Base-by-base conservation (phyloP, 2,888 invertebrate genomes). In the Apantesis nais region DNA sequence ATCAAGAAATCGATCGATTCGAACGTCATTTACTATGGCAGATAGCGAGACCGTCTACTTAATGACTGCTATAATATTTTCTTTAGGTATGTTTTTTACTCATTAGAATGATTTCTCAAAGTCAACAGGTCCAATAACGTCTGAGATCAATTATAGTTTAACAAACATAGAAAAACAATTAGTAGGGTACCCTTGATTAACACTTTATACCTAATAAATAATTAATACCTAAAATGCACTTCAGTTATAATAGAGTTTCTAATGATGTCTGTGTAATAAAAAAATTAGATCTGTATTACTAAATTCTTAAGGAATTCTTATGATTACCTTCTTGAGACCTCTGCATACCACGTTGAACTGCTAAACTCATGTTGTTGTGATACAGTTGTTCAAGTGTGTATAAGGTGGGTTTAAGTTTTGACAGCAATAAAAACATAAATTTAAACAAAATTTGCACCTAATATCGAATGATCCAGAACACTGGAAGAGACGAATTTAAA, bases 1-100 rank as follows among this genome's bases (percentile, higher is more conserved):
- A 93, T 87, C 90, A 89, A 88, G 82, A 86, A 88, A 89, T 88
- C 89, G 86, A 89, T 88, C 86, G 88, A 90, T 92, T 88, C 88
- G 86, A 88, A 90, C 81, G 80, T 83, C 82, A 83, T 86, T 85
- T 85, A 87, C 75, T 77, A 72, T 72, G 68, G 71, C 22, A 48
- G 48, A 52, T 22, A 48, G 22, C 71, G 74, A 77, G 78, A 80
- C 80, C 70, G 82, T 74, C 74, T 74, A 77, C 71, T 80, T 81
- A 72, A 82, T 74, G 79, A 79, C 71, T 74, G 72, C 64, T 78
- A 71, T 66, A 69, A 9, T 14, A 52, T 25, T 55, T n/a, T 48
- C 48, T 55, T 25, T 55, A 25, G 34, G 34, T 34, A 25, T 5
- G 55, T 55, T 25, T 25, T 52, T 55, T n/a, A 25, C 12, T 25